Conservation (phyloP, 2,797 vertebrate genomes). For the Borostomias antarcticus region DNA sequence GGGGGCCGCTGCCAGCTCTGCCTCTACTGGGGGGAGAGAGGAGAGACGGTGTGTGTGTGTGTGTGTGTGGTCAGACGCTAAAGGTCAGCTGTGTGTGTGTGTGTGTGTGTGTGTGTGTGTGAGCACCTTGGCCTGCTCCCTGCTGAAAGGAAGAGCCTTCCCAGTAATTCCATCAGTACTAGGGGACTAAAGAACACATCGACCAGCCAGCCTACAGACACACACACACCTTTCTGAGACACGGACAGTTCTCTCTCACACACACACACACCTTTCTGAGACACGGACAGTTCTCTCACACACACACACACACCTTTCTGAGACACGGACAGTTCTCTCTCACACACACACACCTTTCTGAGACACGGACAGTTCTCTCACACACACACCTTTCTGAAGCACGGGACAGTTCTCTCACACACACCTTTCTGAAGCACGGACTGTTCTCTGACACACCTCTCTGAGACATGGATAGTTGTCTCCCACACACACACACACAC, state of each 20-base stretch:
- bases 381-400: neutral
- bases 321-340: neutral
- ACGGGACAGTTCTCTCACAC: neutral
- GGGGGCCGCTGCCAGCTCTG: slow-evolving; percentile 17
- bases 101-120: neutral
- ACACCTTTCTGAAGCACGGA: too few relatives aligned
- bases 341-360: neutral
- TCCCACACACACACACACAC: too few relatives aligned
- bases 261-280: too few relatives aligned
- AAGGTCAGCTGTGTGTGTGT: slow-evolving; percentile 1
- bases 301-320: too few relatives aligned
- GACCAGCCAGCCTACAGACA: neutral
- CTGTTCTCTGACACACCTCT: too few relatives aligned
- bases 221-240: neutral
- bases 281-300: neutral
- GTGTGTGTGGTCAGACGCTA: neutral
- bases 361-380: neutral
- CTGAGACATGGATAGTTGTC: too few relatives aligned
- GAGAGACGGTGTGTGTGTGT: neutral
- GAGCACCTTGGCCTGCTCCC: neutral
- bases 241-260: too few relatives aligned
- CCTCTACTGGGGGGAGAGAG: slow-evolving; percentile 51
- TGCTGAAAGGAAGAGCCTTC: neutral
- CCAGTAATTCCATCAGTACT: neutral
- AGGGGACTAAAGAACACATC: neutral